Conservation (phyloP, 2,888 invertebrate genomes). For the Deilephila porcellus region DNA sequence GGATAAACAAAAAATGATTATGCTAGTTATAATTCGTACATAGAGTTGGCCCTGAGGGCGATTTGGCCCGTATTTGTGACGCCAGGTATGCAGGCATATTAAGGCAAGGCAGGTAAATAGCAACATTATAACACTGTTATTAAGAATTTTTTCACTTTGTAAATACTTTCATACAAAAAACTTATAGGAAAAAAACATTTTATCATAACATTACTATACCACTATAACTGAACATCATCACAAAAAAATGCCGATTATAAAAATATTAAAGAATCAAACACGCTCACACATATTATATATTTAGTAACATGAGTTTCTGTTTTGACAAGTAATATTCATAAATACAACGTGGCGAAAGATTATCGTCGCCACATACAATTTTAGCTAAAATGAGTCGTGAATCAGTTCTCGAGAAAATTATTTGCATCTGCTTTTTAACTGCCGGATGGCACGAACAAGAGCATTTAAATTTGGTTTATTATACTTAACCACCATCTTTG, state of each 20-base stretch:
- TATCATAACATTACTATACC: too few species aligned
- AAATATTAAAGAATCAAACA: too few species aligned
- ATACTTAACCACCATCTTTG: constrained; percentile 55
- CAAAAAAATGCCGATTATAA: too few species aligned
- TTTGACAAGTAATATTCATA: background rate
- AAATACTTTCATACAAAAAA: too few species aligned
- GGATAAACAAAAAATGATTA: background rate
- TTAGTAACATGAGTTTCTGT: background rate
- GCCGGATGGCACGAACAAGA: constrained; percentile 59
- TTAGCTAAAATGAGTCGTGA: constrained; percentile 33
- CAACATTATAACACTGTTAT: background rate
- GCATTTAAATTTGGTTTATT: constrained; percentile 60
- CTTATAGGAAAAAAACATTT: too few species aligned
- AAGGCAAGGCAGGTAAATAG: background rate
- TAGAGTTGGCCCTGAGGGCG: background rate
- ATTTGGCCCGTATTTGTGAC: background rate
- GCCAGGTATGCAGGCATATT: background rate
- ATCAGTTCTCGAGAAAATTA: constrained; percentile 51
- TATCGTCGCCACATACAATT: constrained; percentile 29
- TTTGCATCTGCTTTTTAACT: constrained; percentile 66
- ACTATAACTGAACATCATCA: too few species aligned
- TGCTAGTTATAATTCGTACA: background rate
- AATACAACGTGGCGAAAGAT: background rate
- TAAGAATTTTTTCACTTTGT: too few species aligned
- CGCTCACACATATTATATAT: background rate